phyloP scores from a whole-genome alignment of 2,888 invertebrate genomes.

The Nemurella pictetii region DNA sequence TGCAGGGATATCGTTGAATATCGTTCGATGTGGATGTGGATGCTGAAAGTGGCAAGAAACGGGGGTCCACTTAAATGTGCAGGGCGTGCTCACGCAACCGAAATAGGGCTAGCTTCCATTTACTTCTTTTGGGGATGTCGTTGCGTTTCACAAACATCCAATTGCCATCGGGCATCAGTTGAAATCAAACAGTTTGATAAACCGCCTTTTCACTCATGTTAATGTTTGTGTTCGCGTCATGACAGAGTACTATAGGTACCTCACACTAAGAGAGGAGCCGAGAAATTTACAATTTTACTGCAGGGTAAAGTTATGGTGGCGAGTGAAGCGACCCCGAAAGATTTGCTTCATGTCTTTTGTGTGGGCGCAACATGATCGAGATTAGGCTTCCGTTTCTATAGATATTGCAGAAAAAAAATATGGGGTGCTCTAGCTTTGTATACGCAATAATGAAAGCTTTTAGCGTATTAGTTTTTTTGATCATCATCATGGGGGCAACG shows the following conservation, averaged over 20 bases:
- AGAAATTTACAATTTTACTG: not conserved
- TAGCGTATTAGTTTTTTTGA: not conserved
- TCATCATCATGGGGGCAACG: not conserved
- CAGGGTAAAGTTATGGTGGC: not conserved
- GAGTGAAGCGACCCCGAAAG: not conserved
- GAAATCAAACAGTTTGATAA: no score
- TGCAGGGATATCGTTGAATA: not conserved
- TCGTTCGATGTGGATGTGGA: not conserved
- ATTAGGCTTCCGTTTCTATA: not conserved
- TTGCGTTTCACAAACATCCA: not conserved
- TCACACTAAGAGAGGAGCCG: not conserved
- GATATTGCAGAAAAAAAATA: not conserved
- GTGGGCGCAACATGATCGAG: not conserved
- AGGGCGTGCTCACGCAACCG: not conserved
- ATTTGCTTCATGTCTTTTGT: not conserved
- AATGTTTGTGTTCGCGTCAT: not conserved
- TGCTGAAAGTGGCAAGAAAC: not conserved
- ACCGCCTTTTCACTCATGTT: not conserved
- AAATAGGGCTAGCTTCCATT: not conserved
- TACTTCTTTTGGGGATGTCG: not conserved
- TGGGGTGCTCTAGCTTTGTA: not conserved
- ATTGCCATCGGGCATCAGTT: not conserved
- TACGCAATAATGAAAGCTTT: not conserved
- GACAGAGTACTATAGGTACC: not conserved
- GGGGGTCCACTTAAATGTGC: not conserved